These are phyloP conservation scores for Oncorhynchus tshawytscha DNA, from an alignment of 2,113 vertebrate species.

Conservation along the genomic window DNA sequence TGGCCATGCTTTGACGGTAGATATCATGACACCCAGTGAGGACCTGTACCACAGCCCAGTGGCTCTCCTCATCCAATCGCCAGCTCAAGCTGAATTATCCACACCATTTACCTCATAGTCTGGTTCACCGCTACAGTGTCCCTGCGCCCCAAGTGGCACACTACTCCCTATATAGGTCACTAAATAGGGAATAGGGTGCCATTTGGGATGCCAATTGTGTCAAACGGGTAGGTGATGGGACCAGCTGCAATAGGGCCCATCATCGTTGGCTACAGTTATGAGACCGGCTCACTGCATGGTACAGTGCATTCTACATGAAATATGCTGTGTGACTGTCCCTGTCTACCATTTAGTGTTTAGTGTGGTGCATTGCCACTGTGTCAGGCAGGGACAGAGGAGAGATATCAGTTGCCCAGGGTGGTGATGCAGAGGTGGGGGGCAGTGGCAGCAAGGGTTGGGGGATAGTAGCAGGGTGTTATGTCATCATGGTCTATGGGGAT, in stretches of 20 bases:
- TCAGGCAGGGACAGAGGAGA: background rate
- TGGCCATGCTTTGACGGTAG: slow-evolving; percentile 37
- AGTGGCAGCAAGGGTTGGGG: background rate
- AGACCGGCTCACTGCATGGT: background rate
- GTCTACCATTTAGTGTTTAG: background rate
- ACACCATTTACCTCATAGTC: slow-evolving; percentile 81
- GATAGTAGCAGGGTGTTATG: background rate
- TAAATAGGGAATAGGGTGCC: too few relatives aligned
- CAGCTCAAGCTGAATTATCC: slow-evolving; percentile 80
- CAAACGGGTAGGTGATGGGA: background rate
- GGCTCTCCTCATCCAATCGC: slow-evolving; percentile 73
- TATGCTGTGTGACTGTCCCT: background rate
- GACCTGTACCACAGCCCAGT: slow-evolving; percentile 61
- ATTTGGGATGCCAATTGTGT: background rate
- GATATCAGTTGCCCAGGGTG: background rate
- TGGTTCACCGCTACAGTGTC: slow-evolving; percentile 56
- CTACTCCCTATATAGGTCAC: too few relatives aligned
- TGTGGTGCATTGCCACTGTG: background rate
- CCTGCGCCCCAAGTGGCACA: too few relatives aligned
- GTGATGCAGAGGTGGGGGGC: slow-evolving; percentile 33
- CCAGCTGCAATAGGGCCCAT: slow-evolving; percentile 2
- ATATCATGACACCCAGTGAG: slow-evolving; percentile 56
- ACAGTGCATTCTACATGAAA: background rate
- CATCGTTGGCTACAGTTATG: background rate
- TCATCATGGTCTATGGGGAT: too few relatives aligned